Base-by-base conservation (phyloP, 2,888 invertebrate genomes). In the Eurois occulta region DNA sequence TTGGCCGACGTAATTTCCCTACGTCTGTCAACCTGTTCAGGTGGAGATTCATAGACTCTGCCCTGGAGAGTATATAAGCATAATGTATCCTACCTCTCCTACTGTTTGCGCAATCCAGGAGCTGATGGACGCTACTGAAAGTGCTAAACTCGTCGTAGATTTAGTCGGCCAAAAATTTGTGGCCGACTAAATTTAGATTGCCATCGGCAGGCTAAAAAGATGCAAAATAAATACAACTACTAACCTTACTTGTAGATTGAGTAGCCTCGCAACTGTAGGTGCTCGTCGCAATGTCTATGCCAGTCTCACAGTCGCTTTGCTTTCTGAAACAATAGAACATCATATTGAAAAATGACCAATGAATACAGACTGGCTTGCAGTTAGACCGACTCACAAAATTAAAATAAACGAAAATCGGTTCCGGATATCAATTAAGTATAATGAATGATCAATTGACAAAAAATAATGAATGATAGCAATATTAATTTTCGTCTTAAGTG, bases 221-320 rank as follows among this genome's bases (percentile, higher is more conserved):
- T 60, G 2, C 18, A 8, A 52, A 64, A 38, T 46, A 35, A 58
- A 62, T n/a, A 60, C 55, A 48, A 2, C 6, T 77, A 84, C 87
- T 86, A 87, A 96, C 96, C 92, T 93, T 94, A 13, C 88, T 91
- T 8, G 90, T 88, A 18, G 90, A 91, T 46, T 87, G 87, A 1
- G 88, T 87, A 1, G 86, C 80, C 3, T 81, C 85, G 68, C 96
- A 96, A 6, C 79, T 87, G 8, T 88, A 89, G 0, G 85, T 84
- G 28, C 86, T 92, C 0, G 88, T 89, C 0, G 94, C 94, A 3
- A 91, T 77, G 2, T 94, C 93, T 0, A 95, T 89, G 0, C 95
- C 96, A 0, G 72, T 87, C 16, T 94, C 93, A 18, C 96, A 96
- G 55, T 94, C 93, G n/a, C 81, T 87, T 82, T 94, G 93, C 83